A percentile compares a stretch with the other conserved stretches of the same genome.
These are phyloP conservation scores for Porites rus DNA, from an alignment of 92 coral and sea anemone species.

Conservation along the genomic window DNA sequence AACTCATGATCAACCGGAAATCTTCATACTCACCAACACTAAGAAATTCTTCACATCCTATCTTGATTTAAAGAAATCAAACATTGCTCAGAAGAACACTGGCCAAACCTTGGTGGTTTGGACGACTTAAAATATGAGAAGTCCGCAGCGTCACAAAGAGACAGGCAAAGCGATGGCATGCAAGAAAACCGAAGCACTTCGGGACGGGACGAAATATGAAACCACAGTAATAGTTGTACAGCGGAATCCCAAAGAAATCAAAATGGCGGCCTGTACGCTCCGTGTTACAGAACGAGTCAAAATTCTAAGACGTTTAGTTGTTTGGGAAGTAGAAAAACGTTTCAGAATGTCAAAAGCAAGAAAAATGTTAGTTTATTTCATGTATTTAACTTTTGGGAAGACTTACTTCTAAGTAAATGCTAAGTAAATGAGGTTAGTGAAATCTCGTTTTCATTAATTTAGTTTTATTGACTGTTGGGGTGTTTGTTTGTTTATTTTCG, in stretches of 20 bases:
- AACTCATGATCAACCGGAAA: no score
- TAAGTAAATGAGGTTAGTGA: no score
- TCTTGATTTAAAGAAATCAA: background rate
- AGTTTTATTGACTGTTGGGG: background rate
- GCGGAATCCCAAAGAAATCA: slow-evolving; percentile 20
- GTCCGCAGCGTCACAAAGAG: background rate
- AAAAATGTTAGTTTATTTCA: background rate
- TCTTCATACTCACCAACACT: no score
- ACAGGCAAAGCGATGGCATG: background rate
- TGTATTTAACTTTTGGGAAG: background rate
- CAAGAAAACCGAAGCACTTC: background rate
- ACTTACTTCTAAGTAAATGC: no score
- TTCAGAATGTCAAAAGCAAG: background rate
- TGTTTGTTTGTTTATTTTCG: slow-evolving; percentile 26
- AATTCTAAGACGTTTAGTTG: background rate
- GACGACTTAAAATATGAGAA: no score
- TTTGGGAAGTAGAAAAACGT: background rate
- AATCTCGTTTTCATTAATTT: background rate
- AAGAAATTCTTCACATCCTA: no score
- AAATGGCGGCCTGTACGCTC: slow-evolving; percentile 16
- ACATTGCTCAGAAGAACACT: background rate
- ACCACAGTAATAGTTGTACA: slow-evolving; percentile 5
- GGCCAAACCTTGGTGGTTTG: no score
- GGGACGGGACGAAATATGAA: slow-evolving; percentile 1
- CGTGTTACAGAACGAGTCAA: background rate